Evolutionary conservation across 2,888 invertebrate genomes (phyloP).

Genomic region (Blastobasis adustella): DNA sequence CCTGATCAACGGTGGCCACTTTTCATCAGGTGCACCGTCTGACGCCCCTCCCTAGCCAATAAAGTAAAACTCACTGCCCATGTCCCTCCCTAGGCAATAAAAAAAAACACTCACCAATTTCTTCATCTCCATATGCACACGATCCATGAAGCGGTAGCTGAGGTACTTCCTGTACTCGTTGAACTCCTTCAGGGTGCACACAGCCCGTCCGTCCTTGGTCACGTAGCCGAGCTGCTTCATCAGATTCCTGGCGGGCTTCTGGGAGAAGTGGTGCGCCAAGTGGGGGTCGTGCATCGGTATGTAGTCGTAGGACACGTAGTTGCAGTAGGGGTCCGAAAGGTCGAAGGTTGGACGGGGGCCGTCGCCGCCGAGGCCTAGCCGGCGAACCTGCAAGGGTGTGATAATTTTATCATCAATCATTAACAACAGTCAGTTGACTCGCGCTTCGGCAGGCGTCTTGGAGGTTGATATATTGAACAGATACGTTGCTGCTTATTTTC

Average conservation of each 20-base stretch:
- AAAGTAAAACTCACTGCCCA: too few species aligned
- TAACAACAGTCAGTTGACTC: too few species aligned
- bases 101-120: slow-evolving; percentile 42
- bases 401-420: not conserved
- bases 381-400: slow-evolving; percentile 40
- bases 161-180: slow-evolving; percentile 78
- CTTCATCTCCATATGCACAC: slow-evolving; percentile 60
- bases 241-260: slow-evolving; percentile 46
- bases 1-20: too few species aligned
- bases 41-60: too few species aligned
- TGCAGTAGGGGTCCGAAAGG: slow-evolving; percentile 61
- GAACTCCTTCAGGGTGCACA: slow-evolving; percentile 78
- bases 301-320: slow-evolving; percentile 68
- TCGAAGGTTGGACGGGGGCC: slow-evolving; percentile 51
- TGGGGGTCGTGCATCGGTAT: slow-evolving; percentile 76
- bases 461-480: too few species aligned
- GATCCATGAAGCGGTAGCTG: slow-evolving; percentile 71
- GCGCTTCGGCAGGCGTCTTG: too few species aligned
- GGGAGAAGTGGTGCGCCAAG: slow-evolving; percentile 66
- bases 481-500: too few species aligned
- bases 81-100: too few species aligned
- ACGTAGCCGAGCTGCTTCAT: slow-evolving; percentile 72
- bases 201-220: slow-evolving; percentile 74
- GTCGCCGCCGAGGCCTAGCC: slow-evolving; percentile 45
- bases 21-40: too few species aligned